Conservation (phyloP, 2,888 invertebrate genomes). For the Sesamia inferens region DNA sequence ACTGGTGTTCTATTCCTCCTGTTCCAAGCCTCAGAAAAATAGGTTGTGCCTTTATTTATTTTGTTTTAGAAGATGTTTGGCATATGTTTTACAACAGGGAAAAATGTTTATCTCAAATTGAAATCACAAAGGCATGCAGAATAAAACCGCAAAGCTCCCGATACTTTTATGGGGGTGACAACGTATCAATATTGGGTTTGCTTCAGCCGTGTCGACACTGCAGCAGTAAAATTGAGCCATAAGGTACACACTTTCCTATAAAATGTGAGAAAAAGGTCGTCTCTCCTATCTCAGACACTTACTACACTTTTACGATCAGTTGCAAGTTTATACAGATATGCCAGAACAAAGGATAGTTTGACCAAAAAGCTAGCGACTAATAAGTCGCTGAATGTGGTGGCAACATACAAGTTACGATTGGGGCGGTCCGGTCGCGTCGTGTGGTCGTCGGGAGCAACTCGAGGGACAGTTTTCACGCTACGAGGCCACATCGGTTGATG, state of each 20-base stretch:
- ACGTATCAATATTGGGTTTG: slow-evolving; percentile 20
- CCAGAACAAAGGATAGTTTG: slow-evolving; percentile 22
- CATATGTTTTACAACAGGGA: background rate
- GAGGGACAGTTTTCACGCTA: slow-evolving; percentile 4
- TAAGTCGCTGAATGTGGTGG: slow-evolving; percentile 21
- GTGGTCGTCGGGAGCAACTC: slow-evolving; percentile 10
- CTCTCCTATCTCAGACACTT: background rate
- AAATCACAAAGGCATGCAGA: background rate
- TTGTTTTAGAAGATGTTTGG: background rate
- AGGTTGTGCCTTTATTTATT: background rate
- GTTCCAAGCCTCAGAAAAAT: background rate
- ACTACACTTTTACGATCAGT: slow-evolving; percentile 28
- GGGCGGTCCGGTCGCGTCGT: background rate
- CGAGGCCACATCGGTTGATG: background rate
- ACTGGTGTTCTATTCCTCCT: background rate
- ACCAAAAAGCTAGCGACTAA: slow-evolving; percentile 32
- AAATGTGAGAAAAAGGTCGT: slow-evolving; percentile 18
- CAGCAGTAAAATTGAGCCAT: slow-evolving; percentile 27
- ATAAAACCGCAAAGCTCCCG: background rate
- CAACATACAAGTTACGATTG: slow-evolving; percentile 18
- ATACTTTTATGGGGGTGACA: slow-evolving; percentile 10
- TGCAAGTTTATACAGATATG: slow-evolving; percentile 37
- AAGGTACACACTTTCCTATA: slow-evolving; percentile 14
- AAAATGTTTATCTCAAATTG: background rate
- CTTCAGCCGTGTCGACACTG: slow-evolving; percentile 15